A percentile compares a stretch with the other conserved stretches of the same genome.
Conservation (phyloP, 2,888 invertebrate genomes). For the Brachylomia viminalis region DNA sequence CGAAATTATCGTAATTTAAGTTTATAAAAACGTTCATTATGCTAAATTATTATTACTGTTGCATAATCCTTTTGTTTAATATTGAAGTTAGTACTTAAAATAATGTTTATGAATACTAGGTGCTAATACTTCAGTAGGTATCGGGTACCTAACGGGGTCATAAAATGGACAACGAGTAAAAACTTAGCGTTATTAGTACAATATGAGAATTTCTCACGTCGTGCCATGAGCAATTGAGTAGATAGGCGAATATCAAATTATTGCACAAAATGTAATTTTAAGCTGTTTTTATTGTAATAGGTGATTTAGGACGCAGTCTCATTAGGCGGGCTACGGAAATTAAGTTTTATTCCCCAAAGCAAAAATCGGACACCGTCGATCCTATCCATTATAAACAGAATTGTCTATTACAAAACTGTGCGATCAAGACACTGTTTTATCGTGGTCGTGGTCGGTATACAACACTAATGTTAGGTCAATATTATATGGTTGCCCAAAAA, state of each 20-base stretch:
- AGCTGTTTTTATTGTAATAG: conserved; percentile 59
- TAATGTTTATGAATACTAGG: conserved; percentile 78
- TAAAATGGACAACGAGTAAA: conserved; percentile 73
- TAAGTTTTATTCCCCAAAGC: neutral
- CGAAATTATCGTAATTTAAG: conserved; percentile 63
- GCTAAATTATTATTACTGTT: conserved; percentile 60
- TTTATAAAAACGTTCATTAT: conserved; percentile 50
- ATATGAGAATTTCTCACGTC: conserved; percentile 72
- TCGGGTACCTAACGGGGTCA: conserved; percentile 63
- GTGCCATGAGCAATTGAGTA: conserved; percentile 78
- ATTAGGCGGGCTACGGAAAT: neutral
- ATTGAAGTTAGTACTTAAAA: conserved; percentile 73
- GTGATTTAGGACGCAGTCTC: conserved; percentile 42
- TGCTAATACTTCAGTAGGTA: conserved; percentile 74
- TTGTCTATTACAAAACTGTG: neutral
- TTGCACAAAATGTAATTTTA: conserved; percentile 79
- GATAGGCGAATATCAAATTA: conserved; percentile 79
- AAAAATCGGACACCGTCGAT: neutral
- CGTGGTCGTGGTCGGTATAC: neutral
- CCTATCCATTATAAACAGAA: neutral
- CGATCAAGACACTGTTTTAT: neutral
- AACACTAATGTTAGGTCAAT: conserved; percentile 1
- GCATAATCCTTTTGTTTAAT: conserved; percentile 63
- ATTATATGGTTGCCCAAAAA: conserved; percentile 12
- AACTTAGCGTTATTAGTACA: conserved; percentile 74